Base-by-base conservation (phyloP, 92 coral and sea anemone species). In the Palythoa caribaeorum region DNA sequence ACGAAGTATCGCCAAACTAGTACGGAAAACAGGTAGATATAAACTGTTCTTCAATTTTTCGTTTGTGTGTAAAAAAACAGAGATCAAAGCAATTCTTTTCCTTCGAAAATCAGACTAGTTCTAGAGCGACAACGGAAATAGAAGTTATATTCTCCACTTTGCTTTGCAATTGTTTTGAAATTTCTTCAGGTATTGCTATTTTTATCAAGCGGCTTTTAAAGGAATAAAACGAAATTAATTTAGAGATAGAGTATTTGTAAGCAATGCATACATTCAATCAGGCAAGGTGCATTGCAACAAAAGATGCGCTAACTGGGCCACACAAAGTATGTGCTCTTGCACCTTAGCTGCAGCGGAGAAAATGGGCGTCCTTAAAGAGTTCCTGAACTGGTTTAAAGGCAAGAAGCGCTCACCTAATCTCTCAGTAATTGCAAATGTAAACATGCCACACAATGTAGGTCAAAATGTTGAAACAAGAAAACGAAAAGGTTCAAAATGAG, bases 1-100 rank as follows among this genome's bases (percentile, higher is more conserved):
- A 65, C 85, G 54, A 80, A 72, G 86, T 92, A 92, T 69, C 90
- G 85, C 63, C 94, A 92, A 84, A 92, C 92, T 77, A 87, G 94
- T 72, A 70, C 84, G 39, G 88, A 92, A 75, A 88, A 89, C 84
- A 80, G 76, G 92, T 85, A 79, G n/a, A 71, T 59, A 59, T 59
- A 59, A 59, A 59, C 65, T 59, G 2, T 59, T 13, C n/a, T 14
- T 13, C 65, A 59, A 59, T 59, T 13, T 14, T 59, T 14, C n/a
- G 65, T 13, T 13, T 59, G 65, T 55, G 62, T 55, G 10, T 55
- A 54, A 54, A 54, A 54, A 54, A 54, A 1, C 9, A 54, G 60
- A 54, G 62, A 55, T 55, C n/a, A 55, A 55, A 3, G 16, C 62
- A 55, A 55, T 55, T 55, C 17, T 55, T 55, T 55, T 55, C 62